Evolutionary conservation across 1,140 invertebrate genomes (phyloP), one percentile per base, ranked within the genome.

Genomic region (Micrasema longulum): DNA sequence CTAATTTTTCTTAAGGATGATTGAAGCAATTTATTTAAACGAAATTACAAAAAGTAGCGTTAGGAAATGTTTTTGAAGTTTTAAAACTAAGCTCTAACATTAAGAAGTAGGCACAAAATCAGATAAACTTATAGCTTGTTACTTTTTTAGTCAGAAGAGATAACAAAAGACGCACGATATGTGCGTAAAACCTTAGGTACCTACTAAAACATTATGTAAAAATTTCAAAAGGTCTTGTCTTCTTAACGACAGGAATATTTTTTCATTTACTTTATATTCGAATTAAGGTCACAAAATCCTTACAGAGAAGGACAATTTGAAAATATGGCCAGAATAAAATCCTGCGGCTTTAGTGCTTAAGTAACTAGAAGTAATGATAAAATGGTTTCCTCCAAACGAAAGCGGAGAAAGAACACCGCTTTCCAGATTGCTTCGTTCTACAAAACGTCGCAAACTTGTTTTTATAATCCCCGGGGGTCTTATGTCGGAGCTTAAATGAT

Each of bases 401-500:
- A 75, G 66, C 64, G 66, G 35, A 69, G 70, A 72, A 71, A 69
- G 69, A 68, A 71, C 69, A 48, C 11, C 64, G 69, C 57, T 72
- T 64, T 38, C 36, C 23, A 75, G 65, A 75, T 75, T 71, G 73
- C 73, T 75, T 71, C 65, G 64, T 75, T 69, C 74, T 69, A 72
- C 74, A 72, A 72, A 72, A 72, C 70, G 74, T 72, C 74, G 48
- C 53, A 75, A 70, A 55, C 70, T 72, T 75, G 74, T 72, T 75
- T 75, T 75, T 75, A 75, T 75, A 75, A 75, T 75, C 74, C 74
- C 74, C 74, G 65, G 38, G 74, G 68, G 74, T 72, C 74, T 69
- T 70, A 45, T 60, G 69, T 62, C 45, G 26, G 66, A 31, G 70
- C 74, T 75, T 75, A 72, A 75, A 75, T 71, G 74, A 72, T 72